Base-by-base conservation (phyloP, 2,888 invertebrate genomes). In the Drosophila mayaguana region DNA sequence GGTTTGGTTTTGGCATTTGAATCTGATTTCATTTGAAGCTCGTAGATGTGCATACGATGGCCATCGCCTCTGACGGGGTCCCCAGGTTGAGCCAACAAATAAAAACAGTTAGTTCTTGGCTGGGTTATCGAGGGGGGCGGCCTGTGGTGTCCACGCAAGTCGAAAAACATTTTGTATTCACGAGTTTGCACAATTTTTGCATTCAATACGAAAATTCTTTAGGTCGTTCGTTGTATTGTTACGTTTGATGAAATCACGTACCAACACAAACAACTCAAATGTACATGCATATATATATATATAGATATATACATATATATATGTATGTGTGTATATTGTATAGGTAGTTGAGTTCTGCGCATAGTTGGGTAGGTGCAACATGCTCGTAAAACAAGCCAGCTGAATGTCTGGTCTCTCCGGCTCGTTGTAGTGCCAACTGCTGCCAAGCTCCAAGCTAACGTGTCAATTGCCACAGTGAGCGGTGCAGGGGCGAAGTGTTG, bases 221-320 rank as follows among this genome's bases (percentile, higher is more conserved):
- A 60, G 65, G 75, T 75, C 55, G 74, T 75, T 75, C 57, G 74
- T 70, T 75, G 81, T 77, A 65, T 78, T 83, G 77, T 85, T 87
- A 78, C 80, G 87, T 89, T 84, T 86, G 88, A 87, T 87, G 88
- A 88, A 89, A 89, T 84, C 86, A 87, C 86, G 86, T 87, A 89
- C 70, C 77, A 77, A 75, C 75, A 78, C 54, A 54, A 25, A 53
- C 36, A n/a, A 25, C 36, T 53, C 18, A 53, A 25, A 16, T 38
- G 36, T 50, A 63, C 22, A 22, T 12, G 16, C 22, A 25, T 38
- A 38, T 2, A n/a, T 7, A n/a, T 5, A 40, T 36, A 22, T 2
- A n/a, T 7, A n/a, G 9, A 40, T 36, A 22, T 36, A 22, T 38
- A 12, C 12, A 16, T 69, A 14, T 34, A 11, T 25, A 16, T 69